Conservation (phyloP, 2,113 vertebrate genomes). For the Proteles cristata region DNA sequence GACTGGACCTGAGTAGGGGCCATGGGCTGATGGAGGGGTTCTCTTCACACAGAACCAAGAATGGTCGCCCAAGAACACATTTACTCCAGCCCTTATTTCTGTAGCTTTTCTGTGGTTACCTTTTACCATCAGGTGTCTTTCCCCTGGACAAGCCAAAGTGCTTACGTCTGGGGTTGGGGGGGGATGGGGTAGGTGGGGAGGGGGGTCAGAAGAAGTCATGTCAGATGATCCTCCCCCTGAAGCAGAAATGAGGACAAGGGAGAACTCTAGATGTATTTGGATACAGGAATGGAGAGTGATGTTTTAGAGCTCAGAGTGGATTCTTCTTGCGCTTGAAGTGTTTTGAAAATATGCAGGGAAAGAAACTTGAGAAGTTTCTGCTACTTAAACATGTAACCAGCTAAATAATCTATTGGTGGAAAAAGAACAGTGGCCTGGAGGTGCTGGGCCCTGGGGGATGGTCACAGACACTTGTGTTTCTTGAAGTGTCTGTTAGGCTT, state of each 20-base stretch:
- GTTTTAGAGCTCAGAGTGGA: fast-evolving
- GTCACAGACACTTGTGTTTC: neutral
- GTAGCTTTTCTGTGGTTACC: neutral
- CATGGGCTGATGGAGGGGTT: neutral
- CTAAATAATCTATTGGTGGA: neutral
- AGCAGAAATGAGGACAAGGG: neutral
- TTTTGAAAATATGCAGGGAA: neutral
- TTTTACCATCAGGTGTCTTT: neutral
- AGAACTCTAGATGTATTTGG: neutral
- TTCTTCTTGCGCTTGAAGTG: neutral
- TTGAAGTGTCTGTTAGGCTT: too few relatives aligned
- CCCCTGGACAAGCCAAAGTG: fast-evolving
- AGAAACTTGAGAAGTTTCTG: neutral
- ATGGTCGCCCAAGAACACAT: too few relatives aligned
- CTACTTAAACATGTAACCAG: neutral
- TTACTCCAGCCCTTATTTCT: neutral
- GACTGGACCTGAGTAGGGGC: neutral
- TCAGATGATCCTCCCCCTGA: neutral
- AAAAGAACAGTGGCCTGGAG: neutral
- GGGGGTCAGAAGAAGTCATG: neutral
- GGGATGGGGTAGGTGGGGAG: neutral
- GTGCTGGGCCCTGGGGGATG: neutral
- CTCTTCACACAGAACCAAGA: fast-evolving
- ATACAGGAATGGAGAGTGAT: neutral
- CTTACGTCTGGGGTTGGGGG: neutral